Evolutionary conservation across 2,888 invertebrate genomes (phyloP), one percentile per base, ranked within the genome.

Genomic region (Terebella lapidaria): DNA sequence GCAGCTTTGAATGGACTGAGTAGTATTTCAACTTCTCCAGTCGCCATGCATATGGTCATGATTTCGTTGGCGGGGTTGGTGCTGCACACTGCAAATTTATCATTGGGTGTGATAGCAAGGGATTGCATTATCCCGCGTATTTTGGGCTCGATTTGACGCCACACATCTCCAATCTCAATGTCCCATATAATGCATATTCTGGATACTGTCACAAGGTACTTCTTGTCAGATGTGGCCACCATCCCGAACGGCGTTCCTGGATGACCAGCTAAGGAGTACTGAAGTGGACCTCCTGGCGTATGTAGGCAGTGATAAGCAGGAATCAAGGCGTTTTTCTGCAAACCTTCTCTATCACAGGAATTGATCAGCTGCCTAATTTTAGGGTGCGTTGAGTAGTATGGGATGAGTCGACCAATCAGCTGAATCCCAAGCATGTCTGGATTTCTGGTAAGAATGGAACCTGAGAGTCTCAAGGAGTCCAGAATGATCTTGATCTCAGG

Each of bases 391-490:
- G 5, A 5, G 27, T 53, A 53, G 20, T 53, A 53, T 10, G 53
- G 53, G 25, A 53, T 10, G 25, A 53, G 53, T 5, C 53, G 53
- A 10, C 26, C 53, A 10, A 10, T 25, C 4, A 53, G 22, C 10
- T 53, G 53, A 26, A 26, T 15, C 26, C 53, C 53, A 10, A 53
- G 27, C 22, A 53, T 53, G 26, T 53, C 53, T 5, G 53, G 53
- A 20, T 26, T 25, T 53, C 20, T 53, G 10, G 26, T 53, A 5
- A 53, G 26, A 4, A 26, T 25, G 5, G 53, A 53, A 10, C 26
- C 24, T 5, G 53, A 18, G 4, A 53, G 27, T 5, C 53, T 24
- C 20, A 53, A 27, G 25, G 53, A 22, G 53, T 53, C 26, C 4
- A 15, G 10, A 5, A 53, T 22, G 10, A 26, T 10, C 20, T 53